Percentiles rank a stretch among this genome's conserved stretches.
phyloP scores from a whole-genome alignment of 2,797 vertebrate species.

The Antrozous pallidus region DNA sequence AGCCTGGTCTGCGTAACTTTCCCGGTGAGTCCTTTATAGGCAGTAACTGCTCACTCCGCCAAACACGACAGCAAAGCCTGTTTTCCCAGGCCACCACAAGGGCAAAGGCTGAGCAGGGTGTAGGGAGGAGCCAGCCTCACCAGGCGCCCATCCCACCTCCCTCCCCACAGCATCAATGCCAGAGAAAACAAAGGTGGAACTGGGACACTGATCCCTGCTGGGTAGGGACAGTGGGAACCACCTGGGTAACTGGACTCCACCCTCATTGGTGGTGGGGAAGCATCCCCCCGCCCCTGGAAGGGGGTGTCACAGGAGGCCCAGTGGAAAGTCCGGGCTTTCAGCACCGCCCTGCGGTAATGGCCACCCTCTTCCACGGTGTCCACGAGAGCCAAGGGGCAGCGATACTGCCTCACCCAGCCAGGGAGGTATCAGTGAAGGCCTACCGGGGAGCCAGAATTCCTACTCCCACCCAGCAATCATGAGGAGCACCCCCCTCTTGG shows the following conservation, averaged over 20 bases:
- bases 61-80: not conserved
- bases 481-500: not conserved
- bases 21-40: not conserved
- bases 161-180: not conserved
- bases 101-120: not conserved
- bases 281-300: not conserved
- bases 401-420: accelerated
- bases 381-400: not conserved
- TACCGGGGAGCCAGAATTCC: not conserved
- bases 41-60: not conserved
- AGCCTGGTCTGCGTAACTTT: not conserved
- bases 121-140: not conserved
- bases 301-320: not conserved
- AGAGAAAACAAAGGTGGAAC: not conserved
- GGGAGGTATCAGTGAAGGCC: not conserved
- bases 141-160: not conserved
- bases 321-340: not conserved
- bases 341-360: no score
- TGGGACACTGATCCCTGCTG: not conserved
- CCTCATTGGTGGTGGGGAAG: not conserved
- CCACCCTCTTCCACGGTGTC: not conserved
- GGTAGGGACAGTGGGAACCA: not conserved
- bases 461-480: not conserved
- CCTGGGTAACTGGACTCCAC: not conserved
- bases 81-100: not conserved